These are phyloP conservation scores for Acanthopleura granulata DNA, from an alignment of 2,888 invertebrate genomes.

Conservation along the genomic window DNA sequence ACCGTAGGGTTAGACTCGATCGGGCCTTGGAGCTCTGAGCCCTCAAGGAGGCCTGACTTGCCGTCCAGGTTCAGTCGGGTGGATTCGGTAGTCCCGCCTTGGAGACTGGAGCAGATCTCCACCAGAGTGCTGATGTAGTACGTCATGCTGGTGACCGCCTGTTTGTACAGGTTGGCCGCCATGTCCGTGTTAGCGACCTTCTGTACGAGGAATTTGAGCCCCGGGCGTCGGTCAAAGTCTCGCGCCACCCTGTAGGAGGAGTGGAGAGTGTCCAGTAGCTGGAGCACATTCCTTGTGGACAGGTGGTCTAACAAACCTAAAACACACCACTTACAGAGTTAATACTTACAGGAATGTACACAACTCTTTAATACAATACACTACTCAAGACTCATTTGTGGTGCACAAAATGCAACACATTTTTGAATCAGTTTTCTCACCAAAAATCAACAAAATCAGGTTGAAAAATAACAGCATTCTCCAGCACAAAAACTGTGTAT, in stretches of 20 bases:
- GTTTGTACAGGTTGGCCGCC: conserved; percentile 72
- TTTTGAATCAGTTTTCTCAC: no score
- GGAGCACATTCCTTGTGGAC: conserved; percentile 55
- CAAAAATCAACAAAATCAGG: no score
- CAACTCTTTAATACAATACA: no score
- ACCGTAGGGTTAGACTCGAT: conserved; percentile 38
- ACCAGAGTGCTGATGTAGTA: conserved; percentile 84
- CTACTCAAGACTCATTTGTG: no score
- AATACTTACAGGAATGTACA: background rate
- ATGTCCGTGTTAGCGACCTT: conserved; percentile 73
- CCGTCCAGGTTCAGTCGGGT: conserved; percentile 33
- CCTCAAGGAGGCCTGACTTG: background rate
- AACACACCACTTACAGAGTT: conserved; percentile 21
- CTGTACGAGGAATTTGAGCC: conserved; percentile 92
- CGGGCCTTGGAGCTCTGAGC: background rate
- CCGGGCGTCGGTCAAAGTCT: conserved; percentile 91
- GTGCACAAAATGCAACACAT: no score
- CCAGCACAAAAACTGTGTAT: no score
- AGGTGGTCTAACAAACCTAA: conserved; percentile 60
- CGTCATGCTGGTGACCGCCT: conserved; percentile 92
- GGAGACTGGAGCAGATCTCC: conserved; percentile 79
- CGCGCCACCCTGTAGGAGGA: conserved; percentile 85
- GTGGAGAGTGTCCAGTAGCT: conserved; percentile 73
- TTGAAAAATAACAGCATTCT: no score
- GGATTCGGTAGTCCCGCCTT: conserved; percentile 33